Conservation (phyloP, 1,140 invertebrate species). For the Diorhabda sublineata region DNA sequence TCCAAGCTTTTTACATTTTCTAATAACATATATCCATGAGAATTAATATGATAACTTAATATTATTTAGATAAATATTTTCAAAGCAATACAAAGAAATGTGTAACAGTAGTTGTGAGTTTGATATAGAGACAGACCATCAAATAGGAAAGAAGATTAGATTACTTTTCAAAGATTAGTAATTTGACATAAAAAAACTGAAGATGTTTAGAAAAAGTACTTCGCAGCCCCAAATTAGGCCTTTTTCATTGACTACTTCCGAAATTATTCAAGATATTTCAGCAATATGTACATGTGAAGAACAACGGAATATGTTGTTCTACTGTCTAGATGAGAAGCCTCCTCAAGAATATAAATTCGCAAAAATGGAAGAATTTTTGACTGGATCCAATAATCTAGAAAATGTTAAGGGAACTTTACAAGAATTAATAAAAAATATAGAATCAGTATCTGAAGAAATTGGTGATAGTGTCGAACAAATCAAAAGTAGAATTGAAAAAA, state of each 20-base stretch:
- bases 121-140: too few species aligned
- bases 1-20: too few species aligned
- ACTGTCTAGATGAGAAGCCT: constrained; percentile 36
- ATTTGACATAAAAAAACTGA: background rate
- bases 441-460: constrained; percentile 18
- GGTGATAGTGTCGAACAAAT: constrained; percentile 20
- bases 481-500: constrained; percentile 3
- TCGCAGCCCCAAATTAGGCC: constrained; percentile 25
- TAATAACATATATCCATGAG: too few species aligned
- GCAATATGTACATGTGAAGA: constrained; percentile 28
- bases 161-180: too few species aligned
- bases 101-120: too few species aligned
- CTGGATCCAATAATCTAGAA: constrained; percentile 34
- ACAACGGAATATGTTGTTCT: constrained; percentile 35
- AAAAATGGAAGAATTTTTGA: constrained; percentile 39
- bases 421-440: constrained; percentile 20
- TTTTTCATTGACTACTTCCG: constrained; percentile 21
- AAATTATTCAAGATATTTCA: constrained; percentile 39
- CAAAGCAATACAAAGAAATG: too few species aligned
- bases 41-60: too few species aligned
- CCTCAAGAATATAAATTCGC: constrained; percentile 31
- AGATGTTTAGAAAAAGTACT: background rate
- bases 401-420: constrained; percentile 23
- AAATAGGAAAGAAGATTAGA: too few species aligned
- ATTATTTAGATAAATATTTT: too few species aligned